Base-by-base conservation (phyloP, 2,113 vertebrate species). In the Mystacornis crossleyi region DNA sequence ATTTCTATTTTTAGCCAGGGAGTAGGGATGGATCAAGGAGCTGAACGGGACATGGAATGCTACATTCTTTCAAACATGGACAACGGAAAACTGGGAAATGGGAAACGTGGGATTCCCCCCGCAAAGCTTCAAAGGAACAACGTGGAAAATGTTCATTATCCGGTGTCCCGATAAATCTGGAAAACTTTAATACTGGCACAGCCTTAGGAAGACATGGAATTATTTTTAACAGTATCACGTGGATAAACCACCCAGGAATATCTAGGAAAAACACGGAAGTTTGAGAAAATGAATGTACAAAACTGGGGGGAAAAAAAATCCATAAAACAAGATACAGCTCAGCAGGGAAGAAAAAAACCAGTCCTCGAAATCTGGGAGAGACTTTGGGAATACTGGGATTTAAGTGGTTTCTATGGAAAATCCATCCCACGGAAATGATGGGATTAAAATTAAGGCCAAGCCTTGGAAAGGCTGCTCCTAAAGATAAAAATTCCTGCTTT, bases 161-260 rank as follows among this genome's bases (percentile, higher is more conserved):
- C 1, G 0, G 0, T 31, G 14, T 40, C 25, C 54, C 0, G 1
- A 18, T 28, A 38, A 69, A 40, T 16, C 54, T 1, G 4, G 26
- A 24, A 7, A 26, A 14, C 3, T 48, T 29, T 17, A 38, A 19
- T 28, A 14, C 1, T 8, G 17, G 3, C 20, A 51, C 8, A 40
- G 20, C 18, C n/a, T 21, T 13, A 38, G 36, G 6, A 20, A 31
- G 0, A 0, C 3, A 6, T 2, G 20, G 10, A 13, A 4, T 34
- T 50, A 4, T 18, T 34, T 74, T 58, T 9, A 25, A 65, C 3
- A 8, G 11, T 16, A 3, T 33, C 18, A 14, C 0, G 4, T 7
- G 29, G 14, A 65, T 12, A 25, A 45, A 28, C 4, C n/a, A 15
- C 33, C 17, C 6, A 6, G n/a, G 36, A 8, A 20, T 19, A 18